Evolutionary conservation across 2,797 vertebrate genomes (phyloP).

Genomic region (Paguma larvata): DNA sequence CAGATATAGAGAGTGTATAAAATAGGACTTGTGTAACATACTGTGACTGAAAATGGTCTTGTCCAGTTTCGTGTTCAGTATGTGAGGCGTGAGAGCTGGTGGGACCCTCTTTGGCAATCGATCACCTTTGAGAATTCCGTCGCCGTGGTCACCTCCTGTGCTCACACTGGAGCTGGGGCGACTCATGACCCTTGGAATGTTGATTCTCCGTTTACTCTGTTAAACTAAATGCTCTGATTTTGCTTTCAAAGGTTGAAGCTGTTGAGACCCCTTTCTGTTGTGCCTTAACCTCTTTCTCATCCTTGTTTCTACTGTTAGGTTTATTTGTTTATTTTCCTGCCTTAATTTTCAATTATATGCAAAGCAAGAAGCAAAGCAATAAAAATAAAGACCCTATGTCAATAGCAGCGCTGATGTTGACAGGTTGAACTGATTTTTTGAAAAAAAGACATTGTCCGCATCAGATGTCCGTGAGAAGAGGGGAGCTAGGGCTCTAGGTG

Average conservation of each 20-base stretch:
- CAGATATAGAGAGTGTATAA: neutral
- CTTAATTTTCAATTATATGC: neutral
- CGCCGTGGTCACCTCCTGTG: neutral
- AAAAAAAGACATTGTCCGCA: neutral
- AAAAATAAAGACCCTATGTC: neutral
- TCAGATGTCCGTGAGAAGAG: neutral
- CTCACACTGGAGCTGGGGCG: neutral
- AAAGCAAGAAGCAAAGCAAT: neutral
- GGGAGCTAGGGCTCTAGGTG: too few species aligned
- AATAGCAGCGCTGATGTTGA: neutral
- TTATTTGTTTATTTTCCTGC: neutral
- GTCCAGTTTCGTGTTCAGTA: rapidly evolving
- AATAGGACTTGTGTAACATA: neutral
- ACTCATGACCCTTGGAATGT: too few species aligned
- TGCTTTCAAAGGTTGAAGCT: neutral
- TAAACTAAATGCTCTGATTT: neutral
- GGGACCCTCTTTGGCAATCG: neutral
- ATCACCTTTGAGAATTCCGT: neutral
- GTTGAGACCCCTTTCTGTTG: neutral
- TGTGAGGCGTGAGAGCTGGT: neutral
- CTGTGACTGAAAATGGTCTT: neutral
- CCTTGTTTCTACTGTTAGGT: neutral
- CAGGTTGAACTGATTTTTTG: neutral
- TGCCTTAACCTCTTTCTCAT: neutral
- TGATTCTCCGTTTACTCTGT: neutral